phyloP scores from a whole-genome alignment of 2,113 vertebrate species.

The Leucopsar rothschildi region DNA sequence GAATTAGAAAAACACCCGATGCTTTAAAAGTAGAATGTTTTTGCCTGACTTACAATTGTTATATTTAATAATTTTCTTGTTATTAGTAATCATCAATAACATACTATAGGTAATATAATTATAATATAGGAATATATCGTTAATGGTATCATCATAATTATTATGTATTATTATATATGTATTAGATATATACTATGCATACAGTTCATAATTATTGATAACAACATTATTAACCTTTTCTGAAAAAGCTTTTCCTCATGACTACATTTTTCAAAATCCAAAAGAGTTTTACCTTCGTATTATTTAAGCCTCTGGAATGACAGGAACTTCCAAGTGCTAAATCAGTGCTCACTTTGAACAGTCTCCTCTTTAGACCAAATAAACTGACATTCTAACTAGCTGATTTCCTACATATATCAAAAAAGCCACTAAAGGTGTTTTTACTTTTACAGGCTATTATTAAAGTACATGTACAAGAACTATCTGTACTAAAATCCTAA shows the following conservation, averaged over 20 bases:
- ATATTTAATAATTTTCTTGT: not conserved
- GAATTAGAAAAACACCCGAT: rapidly evolving
- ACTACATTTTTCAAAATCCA: not conserved
- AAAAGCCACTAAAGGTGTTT: not conserved
- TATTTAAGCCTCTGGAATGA: not conserved
- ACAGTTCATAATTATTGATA: not conserved
- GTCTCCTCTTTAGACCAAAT: not conserved
- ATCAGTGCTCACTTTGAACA: not conserved
- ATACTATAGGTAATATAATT: not conserved
- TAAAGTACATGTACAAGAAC: not conserved
- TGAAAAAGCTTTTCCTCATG: not conserved
- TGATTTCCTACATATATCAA: not conserved
- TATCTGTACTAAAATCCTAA: not conserved
- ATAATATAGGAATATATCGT: not conserved
- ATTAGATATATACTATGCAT: not conserved
- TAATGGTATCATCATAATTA: not conserved
- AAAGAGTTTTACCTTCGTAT: not conserved
- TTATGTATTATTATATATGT: too few relatives aligned
- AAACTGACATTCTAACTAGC: not conserved
- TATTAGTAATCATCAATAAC: not conserved
- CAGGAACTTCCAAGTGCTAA: not conserved
- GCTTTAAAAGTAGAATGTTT: not conserved
- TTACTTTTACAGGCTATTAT: not conserved
- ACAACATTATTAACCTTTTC: not conserved
- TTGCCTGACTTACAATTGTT: not conserved